Evolutionary conservation across 1,140 invertebrate species (phyloP).

Genomic region (Chymomyza costata): DNA sequence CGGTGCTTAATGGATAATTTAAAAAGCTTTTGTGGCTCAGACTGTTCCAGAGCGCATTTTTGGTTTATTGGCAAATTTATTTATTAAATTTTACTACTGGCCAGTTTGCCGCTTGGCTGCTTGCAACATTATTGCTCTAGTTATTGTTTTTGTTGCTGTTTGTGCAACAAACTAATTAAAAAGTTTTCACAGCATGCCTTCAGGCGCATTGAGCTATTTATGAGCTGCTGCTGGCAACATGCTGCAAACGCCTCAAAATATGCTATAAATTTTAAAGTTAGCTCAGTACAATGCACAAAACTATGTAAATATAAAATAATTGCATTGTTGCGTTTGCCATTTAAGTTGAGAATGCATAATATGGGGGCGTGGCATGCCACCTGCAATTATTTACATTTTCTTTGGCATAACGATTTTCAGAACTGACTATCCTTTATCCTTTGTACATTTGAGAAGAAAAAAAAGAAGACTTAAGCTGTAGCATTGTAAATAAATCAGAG

Average conservation of each 20-base stretch:
- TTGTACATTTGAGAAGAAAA: constrained; percentile 63
- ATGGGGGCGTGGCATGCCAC: neutral
- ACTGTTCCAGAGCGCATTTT: constrained; percentile 43
- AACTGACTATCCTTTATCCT: constrained; percentile 9
- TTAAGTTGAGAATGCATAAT: constrained; percentile 27
- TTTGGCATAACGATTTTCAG: constrained; percentile 32
- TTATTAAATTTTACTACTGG: constrained; percentile 58
- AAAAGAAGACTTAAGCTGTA: constrained; percentile 27
- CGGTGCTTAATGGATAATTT: constrained; percentile 63
- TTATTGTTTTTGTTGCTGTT: constrained; percentile 30
- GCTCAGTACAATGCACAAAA: constrained; percentile 35
- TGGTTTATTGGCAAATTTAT: constrained; percentile 69
- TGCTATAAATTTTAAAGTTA: constrained; percentile 56
- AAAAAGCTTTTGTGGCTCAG: constrained; percentile 43
- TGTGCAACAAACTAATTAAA: constrained; percentile 63
- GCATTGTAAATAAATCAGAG: constrained; percentile 54
- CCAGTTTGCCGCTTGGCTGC: constrained; percentile 21
- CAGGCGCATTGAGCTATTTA: constrained; percentile 21
- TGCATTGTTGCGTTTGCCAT: constrained; percentile 56
- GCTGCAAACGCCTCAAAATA: constrained; percentile 36
- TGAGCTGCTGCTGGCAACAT: constrained; percentile 28
- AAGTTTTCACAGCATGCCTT: constrained; percentile 39
- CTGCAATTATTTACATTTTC: constrained; percentile 58
- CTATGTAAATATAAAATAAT: constrained; percentile 43
- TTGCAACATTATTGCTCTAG: constrained; percentile 6